phyloP scores from a whole-genome alignment of 2,797 vertebrate species.

The Pteronotus mesoamericanus region DNA sequence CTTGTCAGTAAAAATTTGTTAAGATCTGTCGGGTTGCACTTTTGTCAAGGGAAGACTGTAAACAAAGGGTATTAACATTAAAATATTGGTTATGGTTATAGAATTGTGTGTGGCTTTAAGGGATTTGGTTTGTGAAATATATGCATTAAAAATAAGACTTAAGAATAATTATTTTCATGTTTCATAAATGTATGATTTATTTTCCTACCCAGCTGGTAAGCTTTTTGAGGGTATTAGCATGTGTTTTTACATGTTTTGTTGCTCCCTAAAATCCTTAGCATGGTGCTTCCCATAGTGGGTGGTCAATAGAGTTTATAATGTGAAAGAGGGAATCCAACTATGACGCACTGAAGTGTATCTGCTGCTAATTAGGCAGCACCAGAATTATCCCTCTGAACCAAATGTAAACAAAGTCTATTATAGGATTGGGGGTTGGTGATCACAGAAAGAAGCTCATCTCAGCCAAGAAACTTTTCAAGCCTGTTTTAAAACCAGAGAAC shows the following conservation, averaged over 20 bases:
- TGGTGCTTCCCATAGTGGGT: not conserved
- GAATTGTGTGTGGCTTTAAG: constrained; percentile 73
- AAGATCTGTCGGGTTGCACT: constrained; percentile 77
- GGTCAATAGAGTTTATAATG: not conserved
- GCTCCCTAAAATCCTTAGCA: not conserved
- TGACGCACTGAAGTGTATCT: not conserved
- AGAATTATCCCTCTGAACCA: not conserved
- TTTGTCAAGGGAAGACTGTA: constrained; percentile 77
- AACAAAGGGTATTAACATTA: constrained; percentile 79
- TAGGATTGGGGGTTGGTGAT: not conserved
- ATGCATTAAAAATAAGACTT: constrained; percentile 79
- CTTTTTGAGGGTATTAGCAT: not conserved
- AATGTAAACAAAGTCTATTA: not conserved
- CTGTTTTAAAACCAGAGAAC: not conserved
- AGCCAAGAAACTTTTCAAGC: not conserved
- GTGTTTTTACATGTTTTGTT: not conserved
- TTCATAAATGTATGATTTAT: not conserved
- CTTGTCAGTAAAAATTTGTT: constrained; percentile 67
- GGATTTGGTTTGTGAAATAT: constrained; percentile 79
- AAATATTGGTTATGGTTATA: constrained; percentile 77
- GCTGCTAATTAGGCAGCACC: not conserved
- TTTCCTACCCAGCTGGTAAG: constrained; percentile 1
- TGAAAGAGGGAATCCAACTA: not conserved
- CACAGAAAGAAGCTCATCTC: not conserved
- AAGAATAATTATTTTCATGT: constrained; percentile 46